These are phyloP conservation scores for Cebidichthys violaceus DNA, from an alignment of 2,113 vertebrate species.

Conservation along the genomic window DNA sequence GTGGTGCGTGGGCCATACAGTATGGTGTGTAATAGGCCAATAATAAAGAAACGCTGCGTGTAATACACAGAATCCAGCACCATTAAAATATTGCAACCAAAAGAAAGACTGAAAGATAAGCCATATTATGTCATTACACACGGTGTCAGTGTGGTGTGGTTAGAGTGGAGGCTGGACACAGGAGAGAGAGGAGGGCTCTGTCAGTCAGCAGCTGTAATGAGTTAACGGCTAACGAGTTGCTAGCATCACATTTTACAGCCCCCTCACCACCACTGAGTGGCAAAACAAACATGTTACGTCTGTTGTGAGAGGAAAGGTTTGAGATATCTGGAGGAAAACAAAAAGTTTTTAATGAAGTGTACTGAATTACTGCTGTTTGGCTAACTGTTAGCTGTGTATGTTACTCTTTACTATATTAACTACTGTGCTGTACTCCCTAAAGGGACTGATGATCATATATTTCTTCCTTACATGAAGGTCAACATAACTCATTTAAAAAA, in stretches of 20 bases:
- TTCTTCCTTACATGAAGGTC: neutral
- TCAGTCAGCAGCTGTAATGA: slow-evolving; percentile 4
- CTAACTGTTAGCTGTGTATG: neutral
- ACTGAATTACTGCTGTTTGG: neutral
- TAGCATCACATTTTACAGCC: neutral
- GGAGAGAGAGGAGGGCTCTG: neutral
- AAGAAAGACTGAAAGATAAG: neutral
- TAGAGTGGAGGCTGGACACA: neutral
- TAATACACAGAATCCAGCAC: neutral
- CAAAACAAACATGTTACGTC: neutral
- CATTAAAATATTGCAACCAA: neutral
- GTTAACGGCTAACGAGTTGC: neutral
- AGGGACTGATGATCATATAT: neutral
- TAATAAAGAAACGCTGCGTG: slow-evolving; percentile 1
- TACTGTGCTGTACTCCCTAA: neutral
- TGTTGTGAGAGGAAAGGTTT: neutral
- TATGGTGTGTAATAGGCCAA: slow-evolving; percentile 5
- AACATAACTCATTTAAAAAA: neutral
- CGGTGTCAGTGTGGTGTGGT: neutral
- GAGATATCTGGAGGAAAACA: neutral
- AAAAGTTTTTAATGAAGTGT: neutral
- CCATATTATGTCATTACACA: neutral
- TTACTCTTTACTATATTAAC: neutral
- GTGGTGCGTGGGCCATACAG: neutral
- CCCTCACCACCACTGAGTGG: neutral